Conservation (phyloP, 2,888 invertebrate genomes). For the Neoascia interrupta region DNA sequence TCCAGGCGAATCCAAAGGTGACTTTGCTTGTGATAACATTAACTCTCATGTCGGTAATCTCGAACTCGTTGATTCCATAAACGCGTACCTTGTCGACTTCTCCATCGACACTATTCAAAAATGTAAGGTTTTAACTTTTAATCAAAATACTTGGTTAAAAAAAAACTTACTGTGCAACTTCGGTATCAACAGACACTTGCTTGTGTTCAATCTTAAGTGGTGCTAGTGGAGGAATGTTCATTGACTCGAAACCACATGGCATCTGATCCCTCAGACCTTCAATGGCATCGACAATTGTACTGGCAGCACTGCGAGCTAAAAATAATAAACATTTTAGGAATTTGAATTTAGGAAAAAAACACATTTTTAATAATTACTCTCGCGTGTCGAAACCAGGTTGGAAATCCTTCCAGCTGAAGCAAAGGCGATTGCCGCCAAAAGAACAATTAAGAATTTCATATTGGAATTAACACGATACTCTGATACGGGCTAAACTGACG, state of each 20-base stretch:
- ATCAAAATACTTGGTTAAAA: not conserved
- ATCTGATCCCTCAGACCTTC: conserved; percentile 73
- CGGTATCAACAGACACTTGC: conserved; percentile 71
- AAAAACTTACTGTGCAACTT: not conserved
- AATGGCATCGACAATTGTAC: conserved; percentile 70
- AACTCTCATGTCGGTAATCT: conserved; percentile 73
- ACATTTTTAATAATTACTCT: no score
- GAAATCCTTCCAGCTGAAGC: conserved; percentile 61
- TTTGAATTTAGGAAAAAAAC: no score
- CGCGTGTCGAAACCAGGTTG: no score
- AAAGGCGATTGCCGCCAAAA: conserved; percentile 74
- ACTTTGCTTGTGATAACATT: conserved; percentile 75
- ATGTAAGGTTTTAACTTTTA: no score
- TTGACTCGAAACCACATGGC: conserved; percentile 75
- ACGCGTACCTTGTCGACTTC: conserved; percentile 73
- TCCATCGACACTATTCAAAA: conserved; percentile 70
- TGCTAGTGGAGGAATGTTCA: conserved; percentile 76
- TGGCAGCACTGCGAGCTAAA: conserved; percentile 72
- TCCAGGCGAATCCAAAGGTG: conserved; percentile 72
- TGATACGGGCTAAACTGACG: conserved; percentile 36
- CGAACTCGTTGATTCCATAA: conserved; percentile 75
- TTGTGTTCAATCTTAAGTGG: conserved; percentile 73
- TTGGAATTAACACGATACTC: conserved; percentile 25
- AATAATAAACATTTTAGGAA: no score
- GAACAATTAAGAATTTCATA: conserved; percentile 75